Evolutionary conservation across 2,113 vertebrate genomes (phyloP).

Genomic region (Pteropus alecto): DNA sequence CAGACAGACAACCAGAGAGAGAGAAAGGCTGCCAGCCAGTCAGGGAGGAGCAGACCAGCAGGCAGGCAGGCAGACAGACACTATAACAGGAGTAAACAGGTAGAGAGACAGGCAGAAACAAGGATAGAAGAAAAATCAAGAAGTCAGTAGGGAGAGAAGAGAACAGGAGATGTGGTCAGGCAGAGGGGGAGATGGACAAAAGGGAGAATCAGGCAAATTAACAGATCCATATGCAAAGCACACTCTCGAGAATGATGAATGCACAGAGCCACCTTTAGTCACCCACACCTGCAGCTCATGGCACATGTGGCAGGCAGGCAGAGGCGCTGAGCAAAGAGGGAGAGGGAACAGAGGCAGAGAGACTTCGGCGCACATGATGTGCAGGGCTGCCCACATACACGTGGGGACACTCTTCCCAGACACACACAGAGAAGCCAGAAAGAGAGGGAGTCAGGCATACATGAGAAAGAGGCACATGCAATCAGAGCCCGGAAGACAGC

Average conservation of each 20-base stretch:
- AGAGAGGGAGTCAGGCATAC: conserved; percentile 3
- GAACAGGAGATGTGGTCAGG: background rate
- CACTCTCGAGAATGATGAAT: background rate
- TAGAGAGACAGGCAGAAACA: conserved; percentile 49
- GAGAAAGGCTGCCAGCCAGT: conserved; percentile 68
- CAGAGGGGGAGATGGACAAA: background rate
- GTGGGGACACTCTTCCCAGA: conserved; percentile 20
- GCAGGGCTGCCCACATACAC: background rate
- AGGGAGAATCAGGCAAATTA: background rate
- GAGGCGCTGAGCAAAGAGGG: background rate
- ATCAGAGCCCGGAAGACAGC: conserved; percentile 27
- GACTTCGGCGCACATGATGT: background rate
- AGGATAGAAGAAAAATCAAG: conserved; percentile 23
- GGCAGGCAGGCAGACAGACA: conserved; percentile 60
- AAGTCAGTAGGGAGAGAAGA: conserved; percentile 3
- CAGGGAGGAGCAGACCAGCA: conserved; percentile 59
- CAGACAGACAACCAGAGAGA: conserved; percentile 75
- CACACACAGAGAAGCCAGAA: background rate
- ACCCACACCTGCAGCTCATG: conserved; percentile 43
- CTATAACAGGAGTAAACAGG: conserved; percentile 60
- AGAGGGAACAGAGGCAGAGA: background rate
- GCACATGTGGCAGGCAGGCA: conserved; percentile 12
- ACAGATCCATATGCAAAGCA: background rate
- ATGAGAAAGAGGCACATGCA: background rate
- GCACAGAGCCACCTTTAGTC: conserved; percentile 17